Evolutionary conservation across 2,113 vertebrate species (phyloP).

Genomic region (Hippoglossus stenolepis): DNA sequence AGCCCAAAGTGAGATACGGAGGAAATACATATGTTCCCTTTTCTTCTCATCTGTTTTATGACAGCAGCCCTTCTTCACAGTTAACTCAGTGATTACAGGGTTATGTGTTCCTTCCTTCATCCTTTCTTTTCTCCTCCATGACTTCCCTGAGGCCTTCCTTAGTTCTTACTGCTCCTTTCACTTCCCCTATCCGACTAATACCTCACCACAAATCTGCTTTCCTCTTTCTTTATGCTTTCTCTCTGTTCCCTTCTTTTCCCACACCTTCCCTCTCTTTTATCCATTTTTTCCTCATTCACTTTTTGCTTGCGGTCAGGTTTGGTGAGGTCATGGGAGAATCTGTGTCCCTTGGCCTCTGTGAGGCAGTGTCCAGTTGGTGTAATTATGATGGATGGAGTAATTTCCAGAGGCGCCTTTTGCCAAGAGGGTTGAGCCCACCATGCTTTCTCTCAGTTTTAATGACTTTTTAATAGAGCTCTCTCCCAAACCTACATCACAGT

Average conservation of each 20-base stretch:
- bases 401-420: conserved; percentile 80
- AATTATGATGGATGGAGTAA: conserved; percentile 87
- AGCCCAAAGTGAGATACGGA: conserved; percentile 33
- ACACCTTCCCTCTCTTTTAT: neutral
- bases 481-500: conserved; percentile 69
- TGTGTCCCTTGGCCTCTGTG: conserved; percentile 68
- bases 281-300: conserved; percentile 2
- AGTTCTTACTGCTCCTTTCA: conserved; percentile 9
- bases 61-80: conserved; percentile 55
- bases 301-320: conserved; percentile 20
- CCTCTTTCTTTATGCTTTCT: neutral
- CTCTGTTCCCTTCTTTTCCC: conserved; percentile 18
- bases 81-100: conserved; percentile 18
- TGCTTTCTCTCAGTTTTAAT: conserved; percentile 82
- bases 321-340: conserved; percentile 66
- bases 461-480: conserved; percentile 85
- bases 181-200: conserved; percentile 19
- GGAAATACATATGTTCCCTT: conserved; percentile 27
- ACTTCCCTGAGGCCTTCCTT: conserved; percentile 20
- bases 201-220: conserved; percentile 10
- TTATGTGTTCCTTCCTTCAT: conserved; percentile 15
- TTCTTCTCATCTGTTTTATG: conserved; percentile 56
- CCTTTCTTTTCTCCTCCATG: neutral
- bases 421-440: conserved; percentile 72
- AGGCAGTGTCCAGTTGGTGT: conserved; percentile 75